Evolutionary conservation across 2,113 vertebrate genomes (phyloP), one percentile per base, ranked within the genome.

Genomic region (Uropsilus gracilis): DNA sequence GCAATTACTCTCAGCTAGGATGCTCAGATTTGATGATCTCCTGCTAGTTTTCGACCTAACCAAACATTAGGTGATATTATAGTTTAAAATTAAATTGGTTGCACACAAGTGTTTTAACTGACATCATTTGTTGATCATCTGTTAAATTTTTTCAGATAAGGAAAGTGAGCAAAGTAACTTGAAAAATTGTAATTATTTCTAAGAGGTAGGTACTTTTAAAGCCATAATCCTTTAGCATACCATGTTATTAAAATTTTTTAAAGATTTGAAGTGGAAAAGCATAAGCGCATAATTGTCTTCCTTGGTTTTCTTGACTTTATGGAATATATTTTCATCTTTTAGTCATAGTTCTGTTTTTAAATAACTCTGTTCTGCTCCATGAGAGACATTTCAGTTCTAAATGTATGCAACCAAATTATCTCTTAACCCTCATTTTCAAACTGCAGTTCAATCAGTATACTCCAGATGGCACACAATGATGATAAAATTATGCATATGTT

Each of bases 381-480:
- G 89, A 97, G 95, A 95, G 92, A 96, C 80, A 95, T 97, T 95
- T 82, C 76, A 77, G 44, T 91, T 75, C 46, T 72, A 97, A 96
- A 95, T 55, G 87, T 17, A 94, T 97, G 68, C 88, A 97, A 96
- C 87, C 66, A 92, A 97, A 98, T 94, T 85, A 89, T 92, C 97
- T 89, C 71, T 96, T 92, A 97, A 90, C 88, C 93, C 76, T 97
- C 69, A 92, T 97, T 98, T 97, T 92, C 90, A 97, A 98, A 97
- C 91, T 98, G 98, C 97, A 98, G 96, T 98, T 98, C 95, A 97
- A 96, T 96, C 94, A 98, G 59, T 78, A 94, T 78, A 94, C 98
- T 99, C 98, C 98, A 98, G 98, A 98, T 98, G 98, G 98, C 98
- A 98, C 93, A 98, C 97, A 95, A 59, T 90, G 98, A 98, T 97